Evolutionary conservation across 2,113 vertebrate genomes (phyloP).

Genomic region (Herpailurus yagouaroundi): DNA sequence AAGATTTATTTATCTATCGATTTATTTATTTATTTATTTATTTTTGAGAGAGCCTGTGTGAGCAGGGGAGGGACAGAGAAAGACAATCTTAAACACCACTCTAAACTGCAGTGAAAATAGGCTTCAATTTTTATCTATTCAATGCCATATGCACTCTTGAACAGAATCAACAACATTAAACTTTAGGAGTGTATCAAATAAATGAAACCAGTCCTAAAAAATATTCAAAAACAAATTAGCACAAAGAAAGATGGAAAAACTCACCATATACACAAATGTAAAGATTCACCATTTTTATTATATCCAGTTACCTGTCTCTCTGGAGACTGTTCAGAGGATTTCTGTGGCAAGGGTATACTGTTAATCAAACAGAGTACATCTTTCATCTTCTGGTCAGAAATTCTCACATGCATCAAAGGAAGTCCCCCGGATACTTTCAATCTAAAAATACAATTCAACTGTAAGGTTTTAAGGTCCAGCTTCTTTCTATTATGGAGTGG

Average conservation of each 20-base stretch:
- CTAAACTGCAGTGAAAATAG: background rate
- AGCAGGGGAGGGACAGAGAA: no score
- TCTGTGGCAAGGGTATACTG: slow-evolving; percentile 92
- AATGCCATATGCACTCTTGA: background rate
- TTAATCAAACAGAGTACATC: slow-evolving; percentile 89
- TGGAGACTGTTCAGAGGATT: slow-evolving; percentile 78
- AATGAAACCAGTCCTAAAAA: background rate
- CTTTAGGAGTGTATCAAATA: background rate
- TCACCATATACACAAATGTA: background rate
- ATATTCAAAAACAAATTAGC: background rate
- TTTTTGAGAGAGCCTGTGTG: no score
- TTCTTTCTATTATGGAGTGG: background rate
- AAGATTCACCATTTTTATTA: background rate
- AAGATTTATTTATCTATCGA: background rate
- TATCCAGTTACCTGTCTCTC: slow-evolving; percentile 86
- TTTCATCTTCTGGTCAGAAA: slow-evolving; percentile 95
- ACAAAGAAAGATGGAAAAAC: background rate
- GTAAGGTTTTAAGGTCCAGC: background rate
- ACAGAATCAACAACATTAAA: background rate
- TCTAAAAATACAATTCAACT: slow-evolving; percentile 80
- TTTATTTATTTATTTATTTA: no score
- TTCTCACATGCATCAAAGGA: slow-evolving; percentile 92
- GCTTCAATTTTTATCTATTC: background rate
- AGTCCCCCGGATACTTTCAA: slow-evolving; percentile 96
- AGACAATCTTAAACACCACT: background rate